Evolutionary conservation across 2,113 vertebrate species (phyloP).

Genomic region (Microcebus lehilahytsara): DNA sequence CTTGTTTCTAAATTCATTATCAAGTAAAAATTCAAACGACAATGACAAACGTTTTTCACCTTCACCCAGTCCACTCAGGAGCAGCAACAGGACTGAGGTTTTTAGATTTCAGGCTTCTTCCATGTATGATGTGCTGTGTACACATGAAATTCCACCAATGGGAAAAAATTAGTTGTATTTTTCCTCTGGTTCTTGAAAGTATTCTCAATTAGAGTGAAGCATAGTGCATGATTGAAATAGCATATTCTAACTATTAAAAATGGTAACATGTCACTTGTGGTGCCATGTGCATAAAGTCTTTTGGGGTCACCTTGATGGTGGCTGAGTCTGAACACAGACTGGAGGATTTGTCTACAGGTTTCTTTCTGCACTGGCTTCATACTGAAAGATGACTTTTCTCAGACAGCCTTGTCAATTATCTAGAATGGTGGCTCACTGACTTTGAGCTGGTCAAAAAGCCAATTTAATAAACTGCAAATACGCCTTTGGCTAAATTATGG

Average conservation of each 20-base stretch:
- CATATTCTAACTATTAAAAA: neutral
- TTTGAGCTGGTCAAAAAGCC: constrained; percentile 55
- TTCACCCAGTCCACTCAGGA: neutral
- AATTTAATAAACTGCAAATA: constrained; percentile 70
- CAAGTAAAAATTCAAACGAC: neutral
- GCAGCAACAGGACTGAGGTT: neutral
- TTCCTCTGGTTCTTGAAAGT: neutral
- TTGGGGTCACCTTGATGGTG: neutral
- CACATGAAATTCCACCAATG: neutral
- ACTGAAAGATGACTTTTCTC: constrained; percentile 2
- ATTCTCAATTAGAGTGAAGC: neutral
- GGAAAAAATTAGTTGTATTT: neutral
- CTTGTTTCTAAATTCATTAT: neutral
- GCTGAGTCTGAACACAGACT: neutral
- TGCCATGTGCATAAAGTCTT: neutral
- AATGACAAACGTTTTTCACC: neutral
- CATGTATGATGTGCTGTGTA: neutral
- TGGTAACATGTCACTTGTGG: neutral
- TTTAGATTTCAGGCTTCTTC: neutral
- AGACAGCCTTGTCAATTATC: constrained; percentile 61
- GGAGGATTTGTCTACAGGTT: neutral
- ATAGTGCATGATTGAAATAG: neutral
- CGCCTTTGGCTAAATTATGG: constrained; percentile 52
- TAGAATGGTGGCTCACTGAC: constrained; percentile 55
- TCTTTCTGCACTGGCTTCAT: neutral